phyloP scores from a whole-genome alignment of 2,888 invertebrate species.

The Drosophila putrida region DNA sequence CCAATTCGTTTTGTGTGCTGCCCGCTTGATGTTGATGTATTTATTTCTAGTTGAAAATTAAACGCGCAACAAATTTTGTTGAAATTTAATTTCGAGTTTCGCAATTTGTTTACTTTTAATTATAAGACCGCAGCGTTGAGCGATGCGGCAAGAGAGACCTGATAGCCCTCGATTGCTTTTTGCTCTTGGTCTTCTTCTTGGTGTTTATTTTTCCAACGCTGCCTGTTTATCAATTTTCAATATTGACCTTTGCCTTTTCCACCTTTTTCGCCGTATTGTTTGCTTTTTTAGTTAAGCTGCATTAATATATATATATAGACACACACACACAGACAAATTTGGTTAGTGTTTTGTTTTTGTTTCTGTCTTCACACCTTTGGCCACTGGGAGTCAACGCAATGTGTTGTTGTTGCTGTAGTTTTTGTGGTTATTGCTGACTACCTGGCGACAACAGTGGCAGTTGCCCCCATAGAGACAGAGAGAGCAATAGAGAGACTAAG shows the following conservation, averaged over 20 bases:
- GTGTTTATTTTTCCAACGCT: slow-evolving; percentile 31
- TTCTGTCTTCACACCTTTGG: slow-evolving; percentile 61
- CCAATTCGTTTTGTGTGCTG: slow-evolving; percentile 42
- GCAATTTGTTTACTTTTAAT: slow-evolving; percentile 75
- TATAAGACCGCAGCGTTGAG: slow-evolving; percentile 65
- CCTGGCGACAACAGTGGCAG: slow-evolving; percentile 39
- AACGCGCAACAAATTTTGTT: slow-evolving; percentile 51
- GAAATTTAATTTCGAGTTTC: slow-evolving; percentile 48
- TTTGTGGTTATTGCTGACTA: slow-evolving; percentile 21
- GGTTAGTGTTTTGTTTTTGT: slow-evolving; percentile 52
- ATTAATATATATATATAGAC: slow-evolving; percentile 63
- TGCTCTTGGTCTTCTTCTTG: slow-evolving; percentile 29
- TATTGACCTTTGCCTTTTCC: slow-evolving; percentile 74
- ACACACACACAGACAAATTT: slow-evolving; percentile 31
- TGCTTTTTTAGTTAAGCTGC: slow-evolving; percentile 59
- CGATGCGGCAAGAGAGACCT: slow-evolving; percentile 12
- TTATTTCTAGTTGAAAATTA: slow-evolving; percentile 50
- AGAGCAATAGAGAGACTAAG: slow-evolving; percentile 4
- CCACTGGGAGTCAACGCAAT: slow-evolving; percentile 25
- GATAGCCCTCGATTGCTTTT: slow-evolving; percentile 34
- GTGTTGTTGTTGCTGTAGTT: slow-evolving; percentile 21
- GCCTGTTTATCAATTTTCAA: slow-evolving; percentile 79
- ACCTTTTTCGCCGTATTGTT: slow-evolving; percentile 52
- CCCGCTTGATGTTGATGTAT: slow-evolving; percentile 46
- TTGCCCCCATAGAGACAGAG: slow-evolving; percentile 1